Base-by-base conservation (phyloP, 2,888 invertebrate species). In the Helleia helle region DNA sequence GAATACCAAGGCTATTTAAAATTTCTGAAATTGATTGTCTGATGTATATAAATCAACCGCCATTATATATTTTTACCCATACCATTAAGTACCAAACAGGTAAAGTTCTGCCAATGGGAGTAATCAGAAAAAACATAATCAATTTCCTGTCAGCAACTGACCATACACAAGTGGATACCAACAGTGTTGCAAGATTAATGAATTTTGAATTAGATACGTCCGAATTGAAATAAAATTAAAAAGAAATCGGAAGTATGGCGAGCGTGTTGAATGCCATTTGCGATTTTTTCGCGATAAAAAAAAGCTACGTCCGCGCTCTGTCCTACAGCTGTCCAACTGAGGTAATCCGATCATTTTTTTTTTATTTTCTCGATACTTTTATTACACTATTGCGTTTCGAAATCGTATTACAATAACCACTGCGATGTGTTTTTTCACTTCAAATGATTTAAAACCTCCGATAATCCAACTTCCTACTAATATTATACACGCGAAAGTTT, bases 71-170 rank as follows among this genome's bases (percentile, higher is more conserved):
- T n/a, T n/a, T n/a, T n/a, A n/a, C n/a, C 2, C 22, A 22, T 22
- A 22, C 2, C 22, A 8, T 5, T 22, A 22, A 26, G 3, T 3
- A 26, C 26, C 26, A n/a, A 29, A 26, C 30, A 38, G 41, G 26
- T 31, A 29, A 34, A 11, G 8, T 26, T 47, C 36, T 6, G 56
- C 56, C 56, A 54, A 26, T 46, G 49, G 60, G 47, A 49, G 47
- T 44, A 40, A 43, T 47, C 34, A 38, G 22, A 29, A 47, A 62
- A 62, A 60, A 56, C 51, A 59, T 56, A 74, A 80, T 77, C 75
- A 74, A 79, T 83, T 77, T 84, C 81, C 81, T 83, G 83, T 79
- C 79, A 73, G 67, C 75, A 70, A 81, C 81, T 84, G 83, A 83
- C 83, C 83, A 81, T 71, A 62, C 65, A 73, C 73, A 80, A 79